Conservation (phyloP, 1,140 invertebrate species). For the Lasaia peninsularis region DNA sequence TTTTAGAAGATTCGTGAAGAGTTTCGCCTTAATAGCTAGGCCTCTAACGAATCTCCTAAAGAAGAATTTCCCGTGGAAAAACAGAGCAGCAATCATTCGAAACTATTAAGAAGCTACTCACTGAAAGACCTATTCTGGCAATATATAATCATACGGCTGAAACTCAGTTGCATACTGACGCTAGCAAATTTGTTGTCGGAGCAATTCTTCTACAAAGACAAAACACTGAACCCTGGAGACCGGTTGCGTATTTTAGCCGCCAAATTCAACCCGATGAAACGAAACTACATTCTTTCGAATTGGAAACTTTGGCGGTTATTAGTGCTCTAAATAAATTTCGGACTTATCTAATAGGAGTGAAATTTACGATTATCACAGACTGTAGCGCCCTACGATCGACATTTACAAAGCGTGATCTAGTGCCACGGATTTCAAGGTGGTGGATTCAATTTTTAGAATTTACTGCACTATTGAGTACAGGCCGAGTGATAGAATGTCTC, state of each 20-base stretch:
- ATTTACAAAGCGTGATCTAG: neutral
- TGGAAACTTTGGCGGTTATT: neutral
- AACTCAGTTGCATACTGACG: too few species aligned
- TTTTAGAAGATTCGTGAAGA: too few species aligned
- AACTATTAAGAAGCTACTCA: too few species aligned
- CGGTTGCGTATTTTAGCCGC: constrained; percentile 3
- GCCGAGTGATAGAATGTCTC: neutral
- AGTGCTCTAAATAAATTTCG: constrained; percentile 7
- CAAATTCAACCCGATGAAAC: neutral
- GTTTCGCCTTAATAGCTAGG: too few species aligned
- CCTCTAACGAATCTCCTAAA: too few species aligned
- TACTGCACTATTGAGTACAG: neutral
- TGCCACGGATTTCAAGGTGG: constrained; percentile 5
- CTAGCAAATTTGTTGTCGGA: neutral
- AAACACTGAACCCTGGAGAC: neutral
- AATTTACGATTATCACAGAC: too few species aligned
- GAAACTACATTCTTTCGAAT: constrained; percentile 1
- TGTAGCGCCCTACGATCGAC: constrained; percentile 1
- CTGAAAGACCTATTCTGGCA: too few species aligned
- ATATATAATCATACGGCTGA: too few species aligned
- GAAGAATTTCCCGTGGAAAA: too few species aligned
- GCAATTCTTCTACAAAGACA: neutral
- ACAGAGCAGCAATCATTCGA: too few species aligned
- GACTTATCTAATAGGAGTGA: too few species aligned
- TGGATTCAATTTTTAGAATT: constrained; percentile 4